phyloP scores from a whole-genome alignment of 2,888 invertebrate genomes.

The Caenorhabditis doughertyi region DNA sequence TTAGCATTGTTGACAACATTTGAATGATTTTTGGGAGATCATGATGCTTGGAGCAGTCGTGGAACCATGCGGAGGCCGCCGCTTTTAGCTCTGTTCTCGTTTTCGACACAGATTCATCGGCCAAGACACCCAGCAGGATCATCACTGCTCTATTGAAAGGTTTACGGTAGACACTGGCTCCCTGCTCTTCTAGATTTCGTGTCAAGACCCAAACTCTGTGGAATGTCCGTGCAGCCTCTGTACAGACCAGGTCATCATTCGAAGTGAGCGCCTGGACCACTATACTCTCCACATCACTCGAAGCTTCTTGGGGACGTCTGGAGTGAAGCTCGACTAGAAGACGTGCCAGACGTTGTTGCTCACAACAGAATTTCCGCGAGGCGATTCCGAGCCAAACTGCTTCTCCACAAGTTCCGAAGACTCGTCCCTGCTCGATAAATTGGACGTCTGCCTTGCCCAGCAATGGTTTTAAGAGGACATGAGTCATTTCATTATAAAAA shows the following conservation, averaged over 20 bases:
- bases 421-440: slow-evolving; percentile 51
- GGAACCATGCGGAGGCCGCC: slow-evolving; percentile 89
- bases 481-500: slow-evolving; percentile 48
- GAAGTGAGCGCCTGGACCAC: slow-evolving; percentile 78
- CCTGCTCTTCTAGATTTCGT: slow-evolving; percentile 72
- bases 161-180: slow-evolving; percentile 66
- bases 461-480: slow-evolving; percentile 80
- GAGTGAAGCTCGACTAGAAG: slow-evolving; percentile 90
- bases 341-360: slow-evolving; percentile 85
- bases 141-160: slow-evolving; percentile 80
- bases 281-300: slow-evolving; percentile 82
- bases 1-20: slow-evolving; percentile 86
- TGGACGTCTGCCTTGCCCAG: slow-evolving; percentile 62
- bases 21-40: slow-evolving; percentile 90
- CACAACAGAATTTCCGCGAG: slow-evolving; percentile 40
- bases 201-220: slow-evolving; percentile 79
- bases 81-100: slow-evolving; percentile 75
- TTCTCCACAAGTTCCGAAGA: slow-evolving; percentile 61
- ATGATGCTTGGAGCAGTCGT: slow-evolving; percentile 87
- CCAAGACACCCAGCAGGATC: slow-evolving; percentile 80
- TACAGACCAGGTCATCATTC: slow-evolving; percentile 70
- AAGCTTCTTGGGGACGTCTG: slow-evolving; percentile 85
- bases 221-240: slow-evolving; percentile 78
- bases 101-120: slow-evolving; percentile 77
- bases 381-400: slow-evolving; percentile 71